Base-by-base conservation (phyloP, 2,888 invertebrate species). In the Marasmarcha lunaedactyla region DNA sequence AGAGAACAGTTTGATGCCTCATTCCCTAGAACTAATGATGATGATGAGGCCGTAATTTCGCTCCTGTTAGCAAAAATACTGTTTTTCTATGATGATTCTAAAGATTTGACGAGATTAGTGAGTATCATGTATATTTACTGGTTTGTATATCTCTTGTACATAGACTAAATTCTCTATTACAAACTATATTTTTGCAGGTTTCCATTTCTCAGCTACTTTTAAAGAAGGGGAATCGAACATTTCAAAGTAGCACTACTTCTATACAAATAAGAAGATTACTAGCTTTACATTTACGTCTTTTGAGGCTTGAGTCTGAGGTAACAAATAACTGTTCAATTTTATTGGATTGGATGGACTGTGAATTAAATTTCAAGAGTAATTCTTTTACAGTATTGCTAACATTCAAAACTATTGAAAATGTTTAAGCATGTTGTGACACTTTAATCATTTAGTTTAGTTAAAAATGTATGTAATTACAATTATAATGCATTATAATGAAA, bases 1-100 rank as follows among this genome's bases (percentile, higher is more conserved):
- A 84, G 95, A 38, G 71, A 77, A 36, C 81, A 88, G 37, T 96
- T 93, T 72, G 94, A 95, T 59, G 73, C 74, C 15, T 77, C 83
- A 35, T 83, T 87, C 43, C 78, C 84, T 35, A 67, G 63, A 36
- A 65, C 79, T 41, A 76, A 69, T 46, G 64, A 68, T 37, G 72
- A 83, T 35, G 64, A 87, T 41, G 63, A 79, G 37, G 71, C 81
- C 9, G 65, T 86, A 42, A 54, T 90, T 33, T 71, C 83, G 42
- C 72, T 79, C 38, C 81, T 92, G 45, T 68, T 92, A 30, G 84
- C 87, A 26, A 89, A 89, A 54, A 74, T 95, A 34, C 68, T 93
- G 48, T 94, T 93, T 64, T 95, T 95, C 67, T 95, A 91, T 69
- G 85, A 90, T 63, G 74, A 84, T 38, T 76, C 79, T 40, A 72